Evolutionary conservation across 92 coral and sea anemone genomes (phyloP).

Genomic region (Heteractis magnifica): DNA sequence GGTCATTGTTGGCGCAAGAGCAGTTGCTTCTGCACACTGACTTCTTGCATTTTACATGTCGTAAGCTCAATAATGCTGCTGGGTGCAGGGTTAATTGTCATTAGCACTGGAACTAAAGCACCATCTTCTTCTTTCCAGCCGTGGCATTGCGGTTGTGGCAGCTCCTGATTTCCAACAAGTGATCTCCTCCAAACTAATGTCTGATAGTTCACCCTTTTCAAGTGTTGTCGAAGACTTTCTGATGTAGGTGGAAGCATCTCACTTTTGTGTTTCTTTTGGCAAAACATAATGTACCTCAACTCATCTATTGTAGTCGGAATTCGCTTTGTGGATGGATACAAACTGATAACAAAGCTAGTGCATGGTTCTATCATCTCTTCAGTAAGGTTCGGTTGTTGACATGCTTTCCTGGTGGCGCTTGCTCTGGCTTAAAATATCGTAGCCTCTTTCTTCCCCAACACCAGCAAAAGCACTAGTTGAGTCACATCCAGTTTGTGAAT

Average conservation of each 20-base stretch:
- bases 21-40: slow-evolving; percentile 29
- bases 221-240: not conserved
- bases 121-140: slow-evolving; percentile 24
- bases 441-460: not conserved
- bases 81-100: slow-evolving; percentile 28
- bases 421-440: no score
- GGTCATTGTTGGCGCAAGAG: slow-evolving; percentile 23
- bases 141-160: slow-evolving; percentile 14
- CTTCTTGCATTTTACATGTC: slow-evolving; percentile 28
- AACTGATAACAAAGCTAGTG: no score
- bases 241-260: slow-evolving; percentile 31
- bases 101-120: slow-evolving; percentile 7
- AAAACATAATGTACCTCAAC: slow-evolving; percentile 29
- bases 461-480: slow-evolving; percentile 29
- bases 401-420: no score
- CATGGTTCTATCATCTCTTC: no score
- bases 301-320: slow-evolving; percentile 3
- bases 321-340: no score
- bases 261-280: slow-evolving; percentile 18
- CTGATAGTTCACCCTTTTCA: slow-evolving; percentile 10
- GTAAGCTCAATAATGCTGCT: slow-evolving; percentile 24
- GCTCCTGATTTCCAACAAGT: slow-evolving; percentile 13
- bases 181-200: slow-evolving; percentile 38
- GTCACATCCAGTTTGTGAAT: slow-evolving; percentile 22
- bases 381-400: no score